Conservation (phyloP, 2,888 invertebrate species). For the Anthrax anthrax region DNA sequence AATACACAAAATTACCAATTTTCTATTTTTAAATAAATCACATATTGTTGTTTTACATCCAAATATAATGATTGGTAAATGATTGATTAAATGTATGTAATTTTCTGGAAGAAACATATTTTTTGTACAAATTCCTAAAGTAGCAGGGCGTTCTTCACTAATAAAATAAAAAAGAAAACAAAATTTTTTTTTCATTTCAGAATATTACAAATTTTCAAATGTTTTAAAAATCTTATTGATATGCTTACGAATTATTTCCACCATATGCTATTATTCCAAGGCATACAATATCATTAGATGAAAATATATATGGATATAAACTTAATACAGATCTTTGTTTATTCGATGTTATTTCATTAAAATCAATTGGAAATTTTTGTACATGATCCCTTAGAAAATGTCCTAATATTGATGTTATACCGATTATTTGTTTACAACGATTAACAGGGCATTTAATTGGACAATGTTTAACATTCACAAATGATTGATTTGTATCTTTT, state of each 20-base stretch:
- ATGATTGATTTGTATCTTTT: constrained; percentile 4
- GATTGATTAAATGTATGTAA: constrained; percentile 17
- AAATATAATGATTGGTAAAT: constrained; percentile 22
- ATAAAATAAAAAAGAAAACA: neutral
- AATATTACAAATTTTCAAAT: neutral
- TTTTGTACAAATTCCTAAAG: constrained; percentile 19
- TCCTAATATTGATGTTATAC: constrained; percentile 19
- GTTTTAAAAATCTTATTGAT: constrained; percentile 1
- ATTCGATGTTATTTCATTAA: constrained; percentile 16
- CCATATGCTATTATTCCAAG: constrained; percentile 21
- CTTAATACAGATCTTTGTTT: constrained; percentile 15
- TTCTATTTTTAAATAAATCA: constrained; percentile 13
- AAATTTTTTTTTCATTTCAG: neutral
- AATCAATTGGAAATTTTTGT: constrained; percentile 8
- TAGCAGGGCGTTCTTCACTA: constrained; percentile 15
- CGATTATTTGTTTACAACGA: constrained; percentile 17
- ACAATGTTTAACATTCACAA: constrained; percentile 17
- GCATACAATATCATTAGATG: constrained; percentile 18
- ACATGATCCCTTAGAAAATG: constrained; percentile 21
- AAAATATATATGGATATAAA: constrained; percentile 16
- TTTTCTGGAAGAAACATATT: constrained; percentile 20
- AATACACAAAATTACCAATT: constrained; percentile 9
- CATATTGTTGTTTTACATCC: constrained; percentile 18
- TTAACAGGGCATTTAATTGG: constrained; percentile 21
- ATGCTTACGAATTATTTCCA: constrained; percentile 12